Conservation (phyloP, 92 coral and sea anemone genomes). For the Blastomussa wellsi region DNA sequence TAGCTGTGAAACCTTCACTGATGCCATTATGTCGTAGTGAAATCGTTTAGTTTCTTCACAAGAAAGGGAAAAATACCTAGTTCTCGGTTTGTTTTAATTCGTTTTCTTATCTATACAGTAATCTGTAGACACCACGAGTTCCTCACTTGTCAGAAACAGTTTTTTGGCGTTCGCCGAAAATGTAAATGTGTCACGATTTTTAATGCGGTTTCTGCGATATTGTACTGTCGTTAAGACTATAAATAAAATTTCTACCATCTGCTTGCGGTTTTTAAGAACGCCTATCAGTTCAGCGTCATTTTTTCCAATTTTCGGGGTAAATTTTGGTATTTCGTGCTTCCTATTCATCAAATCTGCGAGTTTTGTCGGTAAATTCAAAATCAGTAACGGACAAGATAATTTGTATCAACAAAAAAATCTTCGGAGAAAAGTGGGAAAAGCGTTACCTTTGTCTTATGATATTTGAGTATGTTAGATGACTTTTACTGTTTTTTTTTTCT, state of each 20-base stretch:
- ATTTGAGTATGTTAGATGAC: background rate
- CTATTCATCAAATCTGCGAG: constrained; percentile 1
- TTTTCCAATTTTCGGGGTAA: constrained; percentile 4
- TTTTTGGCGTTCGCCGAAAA: constrained; percentile 35
- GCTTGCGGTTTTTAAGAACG: constrained; percentile 47
- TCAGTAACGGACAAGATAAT: constrained; percentile 19
- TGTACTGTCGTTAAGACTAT: constrained; percentile 36
- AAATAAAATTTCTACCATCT: constrained; percentile 53
- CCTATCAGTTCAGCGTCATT: constrained; percentile 25
- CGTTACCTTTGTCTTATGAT: background rate
- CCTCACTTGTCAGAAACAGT: constrained; percentile 17
- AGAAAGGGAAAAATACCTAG: background rate
- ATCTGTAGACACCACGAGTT: constrained; percentile 44
- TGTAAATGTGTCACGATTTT: constrained; percentile 20
- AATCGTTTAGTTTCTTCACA: background rate
- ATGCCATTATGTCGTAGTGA: background rate
- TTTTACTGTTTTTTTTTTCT: background rate
- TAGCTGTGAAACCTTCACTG: background rate
- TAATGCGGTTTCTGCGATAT: constrained; percentile 39
- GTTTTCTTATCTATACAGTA: constrained; percentile 32
- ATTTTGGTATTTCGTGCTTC: background rate
- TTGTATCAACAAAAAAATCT: background rate
- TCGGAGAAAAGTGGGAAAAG: background rate
- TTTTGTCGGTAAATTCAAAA: constrained; percentile 15
- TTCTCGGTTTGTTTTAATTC: background rate